Evolutionary conservation across 2,888 invertebrate species (phyloP).

Genomic region (Metallyticus violacea): DNA sequence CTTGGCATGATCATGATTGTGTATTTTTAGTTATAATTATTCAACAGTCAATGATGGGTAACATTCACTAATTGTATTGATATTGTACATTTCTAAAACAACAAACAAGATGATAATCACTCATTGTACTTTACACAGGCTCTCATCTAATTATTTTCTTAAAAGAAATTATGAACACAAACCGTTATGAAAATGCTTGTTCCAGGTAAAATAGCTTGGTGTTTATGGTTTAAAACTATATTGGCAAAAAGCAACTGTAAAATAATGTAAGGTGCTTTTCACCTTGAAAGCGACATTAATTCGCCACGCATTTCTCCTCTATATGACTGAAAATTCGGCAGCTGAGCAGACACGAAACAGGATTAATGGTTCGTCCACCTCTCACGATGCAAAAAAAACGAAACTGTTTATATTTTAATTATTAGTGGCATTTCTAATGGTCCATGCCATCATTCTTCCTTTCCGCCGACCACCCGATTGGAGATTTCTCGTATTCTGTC

Average conservation of each 20-base stretch:
- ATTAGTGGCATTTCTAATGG: slow-evolving; percentile 16
- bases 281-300: background rate
- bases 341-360: background rate
- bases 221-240: background rate
- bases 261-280: background rate
- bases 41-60: too few relatives aligned
- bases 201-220: background rate
- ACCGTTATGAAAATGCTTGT: too few relatives aligned
- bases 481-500: background rate
- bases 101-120: too few relatives aligned
- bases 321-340: background rate
- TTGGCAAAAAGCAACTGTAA: background rate
- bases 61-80: too few relatives aligned
- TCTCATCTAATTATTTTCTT: too few relatives aligned
- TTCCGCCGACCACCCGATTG: background rate
- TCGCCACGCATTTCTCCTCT: background rate
- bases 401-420: slow-evolving; percentile 29
- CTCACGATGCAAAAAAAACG: slow-evolving; percentile 8
- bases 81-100: too few relatives aligned
- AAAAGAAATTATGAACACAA: too few relatives aligned
- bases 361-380: background rate
- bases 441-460: background rate
- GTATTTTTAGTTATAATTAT: too few relatives aligned
- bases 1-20: too few relatives aligned
- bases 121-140: too few relatives aligned